These are phyloP conservation scores for Steinernema scapterisci DNA, from an alignment of 2,888 invertebrate genomes.

Conservation along the genomic window DNA sequence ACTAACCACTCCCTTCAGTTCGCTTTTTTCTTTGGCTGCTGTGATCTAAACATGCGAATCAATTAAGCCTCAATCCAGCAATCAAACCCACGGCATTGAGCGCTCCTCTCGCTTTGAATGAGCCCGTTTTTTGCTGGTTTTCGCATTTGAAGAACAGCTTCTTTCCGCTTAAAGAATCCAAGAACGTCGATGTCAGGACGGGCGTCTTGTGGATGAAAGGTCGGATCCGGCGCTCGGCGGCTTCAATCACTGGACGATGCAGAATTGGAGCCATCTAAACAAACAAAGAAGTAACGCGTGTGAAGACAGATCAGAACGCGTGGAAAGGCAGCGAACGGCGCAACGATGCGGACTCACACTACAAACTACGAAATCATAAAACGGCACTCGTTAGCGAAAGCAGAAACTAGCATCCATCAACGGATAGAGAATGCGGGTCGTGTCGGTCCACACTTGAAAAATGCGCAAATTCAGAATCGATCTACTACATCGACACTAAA, in stretches of 20 bases:
- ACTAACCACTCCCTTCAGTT: slow-evolving; percentile 7
- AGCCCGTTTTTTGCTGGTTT: slow-evolving; percentile 68
- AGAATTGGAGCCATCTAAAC: slow-evolving; percentile 9
- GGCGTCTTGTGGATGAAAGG: slow-evolving; percentile 7
- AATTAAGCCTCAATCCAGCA: neutral
- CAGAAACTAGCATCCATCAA: too few species aligned
- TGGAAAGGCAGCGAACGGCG: neutral
- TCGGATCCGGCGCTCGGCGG: slow-evolving; percentile 7
- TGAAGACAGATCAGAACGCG: neutral
- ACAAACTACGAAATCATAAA: too few species aligned
- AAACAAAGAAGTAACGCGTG: neutral
- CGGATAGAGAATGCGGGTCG: too few species aligned
- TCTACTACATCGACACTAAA: too few species aligned
- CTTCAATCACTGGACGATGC: slow-evolving; percentile 22
- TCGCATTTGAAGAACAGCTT: slow-evolving; percentile 66
- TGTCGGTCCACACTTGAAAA: too few species aligned
- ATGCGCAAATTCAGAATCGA: too few species aligned
- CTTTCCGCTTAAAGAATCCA: slow-evolving; percentile 7
- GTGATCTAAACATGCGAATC: slow-evolving; percentile 2
- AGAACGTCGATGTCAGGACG: neutral
- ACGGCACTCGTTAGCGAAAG: neutral
- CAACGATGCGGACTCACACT: neutral
- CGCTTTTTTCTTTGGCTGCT: slow-evolving; percentile 12
- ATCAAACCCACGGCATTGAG: slow-evolving; percentile 59
- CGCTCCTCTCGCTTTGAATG: slow-evolving; percentile 68